Base-by-base conservation (phyloP, 2,113 vertebrate genomes). In the Felis chaus region DNA sequence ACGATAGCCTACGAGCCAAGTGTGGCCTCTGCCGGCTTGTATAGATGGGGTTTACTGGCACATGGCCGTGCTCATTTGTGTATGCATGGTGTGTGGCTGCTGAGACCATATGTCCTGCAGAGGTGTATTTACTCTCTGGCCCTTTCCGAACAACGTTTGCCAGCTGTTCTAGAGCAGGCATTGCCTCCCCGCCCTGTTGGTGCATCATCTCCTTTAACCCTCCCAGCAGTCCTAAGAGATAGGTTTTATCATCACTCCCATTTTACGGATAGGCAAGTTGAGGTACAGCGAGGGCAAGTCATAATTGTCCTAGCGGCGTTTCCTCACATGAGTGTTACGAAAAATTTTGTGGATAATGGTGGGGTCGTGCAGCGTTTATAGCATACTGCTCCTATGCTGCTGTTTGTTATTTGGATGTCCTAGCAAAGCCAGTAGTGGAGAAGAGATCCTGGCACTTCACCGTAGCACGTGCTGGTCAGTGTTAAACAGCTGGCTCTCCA, bases 361-460 rank as follows among this genome's bases (percentile, higher is more conserved):
- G 4, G 14, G 53, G 25, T 21, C 1, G 18, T 21, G 2, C 5
- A 0, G 27, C 15, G 23, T 50, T 31, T 7, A 4, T 3, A 0
- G 33, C 19, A 2, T 45, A 7, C 19, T 19, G 7, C 36, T 33
- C 57, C 19, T 5, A 1, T 1, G 0, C 39, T 12, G 3, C 27
- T 3, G 0, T 50, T 5, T 23, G 41, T 61, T 41, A 18, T 39
- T 48, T 63, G 31, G 12, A 2, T 13, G 12, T 73, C 61, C 31
- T n/a, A 36, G 66, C 73, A 65, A 41, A 81, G 73, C 63, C n/a
- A 3, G 3, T 3, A 16, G 73, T 36, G 48, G 78, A 45, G 81
- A 61, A 45, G 45, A 53, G 85, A 48, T 19, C 48, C 78, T 55
- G 83, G 71, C 31, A 12, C 63, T 31, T 73, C 61, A 68, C 13